A percentile compares a stretch with the other conserved stretches of the same genome.
phyloP scores from a whole-genome alignment of 2,113 vertebrate species.

The Azemiops feae region DNA sequence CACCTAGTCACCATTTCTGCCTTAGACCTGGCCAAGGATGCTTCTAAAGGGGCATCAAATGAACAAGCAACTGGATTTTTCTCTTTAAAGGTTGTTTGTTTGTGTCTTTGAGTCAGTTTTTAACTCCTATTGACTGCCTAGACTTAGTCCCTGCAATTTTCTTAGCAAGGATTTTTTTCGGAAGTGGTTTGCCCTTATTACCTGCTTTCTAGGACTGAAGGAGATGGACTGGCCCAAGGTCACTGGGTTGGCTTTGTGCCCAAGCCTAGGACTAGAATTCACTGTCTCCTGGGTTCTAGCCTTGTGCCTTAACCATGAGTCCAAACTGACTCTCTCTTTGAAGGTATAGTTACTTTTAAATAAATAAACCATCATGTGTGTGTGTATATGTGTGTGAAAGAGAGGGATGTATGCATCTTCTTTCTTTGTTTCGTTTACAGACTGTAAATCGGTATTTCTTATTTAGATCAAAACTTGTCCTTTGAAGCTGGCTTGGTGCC shows the following conservation, averaged over 20 bases:
- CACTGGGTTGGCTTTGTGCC: not conserved
- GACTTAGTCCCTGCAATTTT: not conserved
- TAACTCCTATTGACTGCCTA: not conserved
- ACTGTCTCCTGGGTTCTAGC: not conserved
- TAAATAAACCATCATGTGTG: not conserved
- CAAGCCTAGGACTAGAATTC: not conserved
- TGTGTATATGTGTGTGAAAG: not conserved
- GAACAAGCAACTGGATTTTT: not conserved
- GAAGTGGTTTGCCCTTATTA: not conserved
- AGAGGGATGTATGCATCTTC: not conserved
- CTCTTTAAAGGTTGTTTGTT: not conserved
- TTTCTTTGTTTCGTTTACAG: not conserved
- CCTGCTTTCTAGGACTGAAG: not conserved
- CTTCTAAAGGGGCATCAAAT: not conserved
- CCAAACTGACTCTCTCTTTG: not conserved
- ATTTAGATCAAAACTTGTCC: not conserved
- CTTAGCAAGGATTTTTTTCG: not conserved
- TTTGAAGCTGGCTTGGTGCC: not conserved
- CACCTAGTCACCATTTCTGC: not conserved
- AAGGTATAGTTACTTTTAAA: not conserved
- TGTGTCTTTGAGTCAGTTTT: not conserved
- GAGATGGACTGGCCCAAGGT: not conserved
- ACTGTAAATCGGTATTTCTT: not conserved
- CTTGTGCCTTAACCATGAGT: not conserved
- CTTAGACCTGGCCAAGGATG: not conserved